A percentile compares a stretch with the other conserved stretches of the same genome.
phyloP scores from a whole-genome alignment of 2,888 invertebrate genomes.

The Nebria salina region DNA sequence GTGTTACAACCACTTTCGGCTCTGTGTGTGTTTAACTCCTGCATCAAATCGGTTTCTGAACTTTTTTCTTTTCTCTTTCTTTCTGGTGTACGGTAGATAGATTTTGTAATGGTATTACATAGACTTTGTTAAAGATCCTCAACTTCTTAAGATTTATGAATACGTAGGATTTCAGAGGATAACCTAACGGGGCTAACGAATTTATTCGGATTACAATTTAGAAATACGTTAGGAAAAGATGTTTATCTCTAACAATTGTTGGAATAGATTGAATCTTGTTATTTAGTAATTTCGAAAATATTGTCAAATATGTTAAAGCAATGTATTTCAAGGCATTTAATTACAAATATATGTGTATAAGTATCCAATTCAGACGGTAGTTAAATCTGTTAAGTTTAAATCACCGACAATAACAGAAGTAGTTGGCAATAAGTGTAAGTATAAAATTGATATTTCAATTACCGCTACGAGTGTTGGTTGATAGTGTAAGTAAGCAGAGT shows the following conservation, averaged over 20 bases:
- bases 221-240: not conserved
- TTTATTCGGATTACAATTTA: not conserved
- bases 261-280: not conserved
- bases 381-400: not conserved
- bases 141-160: not conserved
- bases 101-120: not conserved
- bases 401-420: not conserved
- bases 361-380: not conserved
- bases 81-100: not conserved
- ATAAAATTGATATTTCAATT: not conserved
- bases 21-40: not conserved
- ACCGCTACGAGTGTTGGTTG: not conserved
- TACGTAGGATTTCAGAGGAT: not conserved
- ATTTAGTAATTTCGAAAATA: not conserved
- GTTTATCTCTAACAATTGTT: not conserved
- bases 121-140: not conserved
- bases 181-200: not conserved
- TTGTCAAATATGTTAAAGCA: not conserved
- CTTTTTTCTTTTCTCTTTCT: not conserved
- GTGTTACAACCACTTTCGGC: constrained; percentile 18
- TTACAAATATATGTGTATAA: not conserved
- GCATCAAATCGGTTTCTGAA: not conserved
- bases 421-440: not conserved
- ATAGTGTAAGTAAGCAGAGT: not conserved
- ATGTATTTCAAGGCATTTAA: not conserved